Evolutionary conservation across 2,888 invertebrate species (phyloP).

Genomic region (Azorinus chamasolen): DNA sequence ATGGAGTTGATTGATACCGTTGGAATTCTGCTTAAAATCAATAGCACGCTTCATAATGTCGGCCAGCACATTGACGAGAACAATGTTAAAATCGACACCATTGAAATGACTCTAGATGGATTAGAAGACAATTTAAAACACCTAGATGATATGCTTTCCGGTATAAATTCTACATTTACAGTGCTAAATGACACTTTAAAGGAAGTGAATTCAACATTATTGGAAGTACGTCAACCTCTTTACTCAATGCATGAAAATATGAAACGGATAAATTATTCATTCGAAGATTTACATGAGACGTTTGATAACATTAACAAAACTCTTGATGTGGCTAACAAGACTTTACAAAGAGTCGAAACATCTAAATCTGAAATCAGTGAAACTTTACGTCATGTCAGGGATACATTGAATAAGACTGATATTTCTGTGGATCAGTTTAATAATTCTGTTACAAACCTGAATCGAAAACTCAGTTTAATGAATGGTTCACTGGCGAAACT

Average conservation of each 20-base stretch:
- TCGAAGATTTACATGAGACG: conserved; percentile 4
- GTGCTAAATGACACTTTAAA: conserved; percentile 36
- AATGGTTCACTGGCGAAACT: conserved; percentile 33
- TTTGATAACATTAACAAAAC: conserved; percentile 37
- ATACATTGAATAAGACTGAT: conserved; percentile 26
- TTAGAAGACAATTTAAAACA: conserved; percentile 37
- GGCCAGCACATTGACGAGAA: conserved; percentile 51
- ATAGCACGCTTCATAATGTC: conserved; percentile 43
- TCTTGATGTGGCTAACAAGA: conserved; percentile 33
- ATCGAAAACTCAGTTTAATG: conserved; percentile 1
- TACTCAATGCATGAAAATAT: conserved; percentile 34
- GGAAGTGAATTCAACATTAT: conserved; percentile 40
- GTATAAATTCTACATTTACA: conserved; percentile 35
- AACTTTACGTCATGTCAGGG: conserved; percentile 10
- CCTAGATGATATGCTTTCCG: conserved; percentile 32
- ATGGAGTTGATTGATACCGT: conserved; percentile 46
- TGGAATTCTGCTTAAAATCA: conserved; percentile 50
- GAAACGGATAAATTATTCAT: conserved; percentile 5
- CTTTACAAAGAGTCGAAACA: conserved; percentile 34
- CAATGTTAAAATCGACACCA: conserved; percentile 45
- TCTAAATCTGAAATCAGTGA: conserved; percentile 15
- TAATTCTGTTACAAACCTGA: conserved; percentile 11
- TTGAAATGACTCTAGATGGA: conserved; percentile 21
- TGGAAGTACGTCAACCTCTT: conserved; percentile 26
- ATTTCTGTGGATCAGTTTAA: conserved; percentile 6